Percentiles rank a stretch among this genome's conserved stretches.
phyloP scores from a whole-genome alignment of 2,888 invertebrate genomes.

The Poecilobothrus nobilitatus region DNA sequence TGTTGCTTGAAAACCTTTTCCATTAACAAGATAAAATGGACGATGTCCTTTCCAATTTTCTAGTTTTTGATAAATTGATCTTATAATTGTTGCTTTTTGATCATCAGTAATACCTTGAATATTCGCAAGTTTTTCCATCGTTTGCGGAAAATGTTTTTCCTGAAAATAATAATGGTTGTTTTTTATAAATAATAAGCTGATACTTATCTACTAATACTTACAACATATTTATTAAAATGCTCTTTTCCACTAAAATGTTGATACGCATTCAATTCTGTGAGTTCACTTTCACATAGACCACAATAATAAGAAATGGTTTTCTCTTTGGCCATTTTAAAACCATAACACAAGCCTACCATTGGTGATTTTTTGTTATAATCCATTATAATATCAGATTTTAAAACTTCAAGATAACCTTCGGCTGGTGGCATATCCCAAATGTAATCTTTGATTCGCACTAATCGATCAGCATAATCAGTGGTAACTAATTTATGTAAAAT shows the following conservation, averaged over 20 bases:
- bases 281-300: neutral
- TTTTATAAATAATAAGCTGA: too few relatives aligned
- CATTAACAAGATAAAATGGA: slow-evolving; percentile 7
- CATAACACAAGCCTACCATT: neutral
- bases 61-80: neutral
- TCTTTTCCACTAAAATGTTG: slow-evolving; percentile 2
- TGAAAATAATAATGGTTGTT: too few relatives aligned
- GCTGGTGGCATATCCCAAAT: neutral
- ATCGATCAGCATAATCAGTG: slow-evolving; percentile 7
- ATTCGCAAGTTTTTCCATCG: neutral
- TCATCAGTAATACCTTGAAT: neutral
- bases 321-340: slow-evolving; percentile 1
- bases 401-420: neutral
- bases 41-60: slow-evolving; percentile 2
- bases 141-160: neutral
- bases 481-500: neutral
- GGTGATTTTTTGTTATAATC: slow-evolving; percentile 2
- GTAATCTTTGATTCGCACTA: neutral
- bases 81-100: neutral
- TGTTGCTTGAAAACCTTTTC: neutral
- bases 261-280: neutral
- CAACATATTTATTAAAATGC: neutral
- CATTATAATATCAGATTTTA: neutral
- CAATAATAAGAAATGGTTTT: neutral
- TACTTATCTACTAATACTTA: neutral